Evolutionary conservation across 1,140 invertebrate species (phyloP).

Genomic region (Drosophila serrata): DNA sequence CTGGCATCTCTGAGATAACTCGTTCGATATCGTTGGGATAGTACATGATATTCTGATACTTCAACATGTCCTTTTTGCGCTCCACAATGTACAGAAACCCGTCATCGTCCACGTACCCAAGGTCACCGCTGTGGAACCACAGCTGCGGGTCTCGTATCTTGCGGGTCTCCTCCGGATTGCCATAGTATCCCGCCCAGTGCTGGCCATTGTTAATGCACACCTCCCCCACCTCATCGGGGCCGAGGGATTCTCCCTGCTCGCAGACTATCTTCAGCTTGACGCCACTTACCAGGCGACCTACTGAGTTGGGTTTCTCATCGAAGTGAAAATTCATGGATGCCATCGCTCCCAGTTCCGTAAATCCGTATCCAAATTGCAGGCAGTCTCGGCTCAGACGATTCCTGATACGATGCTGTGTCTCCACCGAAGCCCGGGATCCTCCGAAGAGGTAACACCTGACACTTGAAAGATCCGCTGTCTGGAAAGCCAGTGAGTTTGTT

Average conservation of each 20-base stretch:
- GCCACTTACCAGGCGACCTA: constrained; percentile 46
- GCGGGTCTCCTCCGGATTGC: constrained; percentile 49
- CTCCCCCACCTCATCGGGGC: constrained; percentile 65
- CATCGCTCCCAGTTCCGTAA: constrained; percentile 56
- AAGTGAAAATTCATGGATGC: constrained; percentile 48
- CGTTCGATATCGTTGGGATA: constrained; percentile 71
- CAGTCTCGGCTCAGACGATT: constrained; percentile 41
- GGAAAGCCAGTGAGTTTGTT: constrained; percentile 46
- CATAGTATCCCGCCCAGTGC: constrained; percentile 73
- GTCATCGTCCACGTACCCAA: constrained; percentile 87
- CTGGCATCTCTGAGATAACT: constrained; percentile 57
- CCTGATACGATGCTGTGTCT: constrained; percentile 50
- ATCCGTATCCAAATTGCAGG: constrained; percentile 52
- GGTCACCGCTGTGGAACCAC: constrained; percentile 89
- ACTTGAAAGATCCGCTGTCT: constrained; percentile 41
- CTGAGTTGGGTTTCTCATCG: constrained; percentile 65
- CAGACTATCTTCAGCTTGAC: constrained; percentile 77
- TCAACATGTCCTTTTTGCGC: constrained; percentile 88
- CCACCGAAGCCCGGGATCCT: constrained; percentile 49
- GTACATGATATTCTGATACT: constrained; percentile 80
- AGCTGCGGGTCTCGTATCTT: constrained; percentile 75
- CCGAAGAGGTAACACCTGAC: constrained; percentile 49
- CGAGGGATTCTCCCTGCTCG: constrained; percentile 48
- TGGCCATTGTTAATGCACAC: constrained; percentile 53
- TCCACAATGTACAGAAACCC: constrained; percentile 87